These are phyloP conservation scores for Anorthoa munda DNA, from an alignment of 2,888 invertebrate genomes.

Conservation along the genomic window DNA sequence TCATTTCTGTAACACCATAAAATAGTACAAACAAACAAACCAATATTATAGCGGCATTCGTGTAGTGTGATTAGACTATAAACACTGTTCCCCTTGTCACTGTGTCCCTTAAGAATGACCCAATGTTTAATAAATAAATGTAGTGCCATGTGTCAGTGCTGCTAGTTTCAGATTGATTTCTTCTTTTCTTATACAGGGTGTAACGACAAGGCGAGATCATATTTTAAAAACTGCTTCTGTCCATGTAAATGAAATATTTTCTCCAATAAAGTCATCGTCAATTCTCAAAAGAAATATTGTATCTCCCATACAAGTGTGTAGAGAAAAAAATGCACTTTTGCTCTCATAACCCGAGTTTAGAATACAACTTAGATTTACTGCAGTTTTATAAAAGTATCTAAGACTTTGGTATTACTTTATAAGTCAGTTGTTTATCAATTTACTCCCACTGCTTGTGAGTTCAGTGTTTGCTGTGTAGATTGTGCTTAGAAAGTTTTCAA, in stretches of 20 bases:
- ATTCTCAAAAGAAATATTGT: too few relatives aligned
- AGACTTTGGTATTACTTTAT: background rate
- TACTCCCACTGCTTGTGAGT: background rate
- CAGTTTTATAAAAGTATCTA: background rate
- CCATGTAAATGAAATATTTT: too few relatives aligned
- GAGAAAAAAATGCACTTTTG: background rate
- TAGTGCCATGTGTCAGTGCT: background rate
- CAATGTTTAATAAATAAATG: slow-evolving; percentile 17
- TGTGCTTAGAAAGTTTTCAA: slow-evolving; percentile 6
- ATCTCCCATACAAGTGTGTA: too few relatives aligned
- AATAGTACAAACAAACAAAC: too few relatives aligned
- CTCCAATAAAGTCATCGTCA: too few relatives aligned
- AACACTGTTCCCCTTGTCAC: background rate
- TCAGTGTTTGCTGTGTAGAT: background rate
- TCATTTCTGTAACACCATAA: too few relatives aligned
- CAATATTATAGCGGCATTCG: background rate
- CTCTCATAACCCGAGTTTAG: background rate
- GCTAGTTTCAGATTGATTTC: background rate
- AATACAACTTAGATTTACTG: background rate
- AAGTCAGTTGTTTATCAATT: slow-evolving; percentile 14
- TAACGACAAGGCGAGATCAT: too few relatives aligned
- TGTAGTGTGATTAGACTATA: background rate
- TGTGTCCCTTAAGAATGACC: background rate
- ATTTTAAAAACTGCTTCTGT: too few relatives aligned
- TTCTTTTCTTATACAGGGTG: background rate